Base-by-base conservation (phyloP, 2,113 vertebrate genomes). In the Melanerpes aurifrons region DNA sequence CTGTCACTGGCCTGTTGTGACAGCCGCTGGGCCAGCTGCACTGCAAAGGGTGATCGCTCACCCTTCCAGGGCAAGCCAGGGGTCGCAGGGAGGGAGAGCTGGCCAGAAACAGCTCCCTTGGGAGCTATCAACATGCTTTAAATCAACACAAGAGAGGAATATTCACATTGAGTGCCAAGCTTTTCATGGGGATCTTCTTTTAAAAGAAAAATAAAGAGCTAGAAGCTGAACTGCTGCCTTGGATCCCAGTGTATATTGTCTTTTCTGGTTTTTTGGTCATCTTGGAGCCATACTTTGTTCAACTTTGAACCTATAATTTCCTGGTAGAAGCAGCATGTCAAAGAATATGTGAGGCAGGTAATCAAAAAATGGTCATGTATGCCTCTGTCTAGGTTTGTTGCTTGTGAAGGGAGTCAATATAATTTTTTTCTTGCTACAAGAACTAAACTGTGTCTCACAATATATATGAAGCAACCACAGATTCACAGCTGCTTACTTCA, bases 61-160 rank as follows among this genome's bases (percentile, higher is more conserved):
- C 40, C 87, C 89, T 88, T n/a, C 75, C 91, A 75, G 90, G 92
- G 86, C 82, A 77, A 19, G 19, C 50, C 54, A 53, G 21, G 89
- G 86, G 83, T 37, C 40, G 0, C 3, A 0, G 75, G 35, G 76
- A 82, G 1, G 9, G 82, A 76, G 82, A 91, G 77, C 70, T 62
- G 76, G 67, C 78, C 91, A 89, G 72, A 32, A 90, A 70, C 35
- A 45, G n/a, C 68, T 90, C 85, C 79, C 66, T 43, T 0, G 6
- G 77, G 87, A 86, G 45, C 72, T 48, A 71, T 93, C 86, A 86
- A 56, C 82, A 92, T 74, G 31, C 84, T 91, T 83, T 84, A 94
- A 83, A 75, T 92, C 91, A 94, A 75, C 90, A 79, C 0, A 1
- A 77, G 48, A 45, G 79, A 45, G 79, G 61, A 95, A 57, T 28